phyloP scores from a whole-genome alignment of 2,888 invertebrate genomes.

The Pristionchus fissidentatus region DNA sequence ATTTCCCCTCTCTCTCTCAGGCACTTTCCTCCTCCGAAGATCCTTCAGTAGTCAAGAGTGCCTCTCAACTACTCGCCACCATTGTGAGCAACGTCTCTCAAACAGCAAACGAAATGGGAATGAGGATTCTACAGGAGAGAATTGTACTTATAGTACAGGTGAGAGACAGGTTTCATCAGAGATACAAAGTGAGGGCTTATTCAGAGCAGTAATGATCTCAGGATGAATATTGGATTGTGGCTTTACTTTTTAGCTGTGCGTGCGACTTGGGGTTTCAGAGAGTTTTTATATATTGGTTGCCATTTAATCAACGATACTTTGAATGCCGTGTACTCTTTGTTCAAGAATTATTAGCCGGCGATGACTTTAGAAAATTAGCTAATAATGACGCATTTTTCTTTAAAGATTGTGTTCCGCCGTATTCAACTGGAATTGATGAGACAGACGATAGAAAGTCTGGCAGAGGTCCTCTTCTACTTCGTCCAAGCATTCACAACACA shows the following conservation, averaged over 20 bases:
- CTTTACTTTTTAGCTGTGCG: no score
- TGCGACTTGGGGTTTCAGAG: no score
- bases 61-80: constrained; percentile 56
- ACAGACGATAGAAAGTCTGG: constrained; percentile 60
- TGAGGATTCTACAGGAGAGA: constrained; percentile 52
- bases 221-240: not conserved
- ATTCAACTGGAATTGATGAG: constrained; percentile 59
- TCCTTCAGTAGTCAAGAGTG: constrained; percentile 54
- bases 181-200: not conserved
- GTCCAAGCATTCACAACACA: constrained; percentile 58
- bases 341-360: no score
- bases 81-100: constrained; percentile 47
- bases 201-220: not conserved
- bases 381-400: not conserved
- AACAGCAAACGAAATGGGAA: constrained; percentile 51
- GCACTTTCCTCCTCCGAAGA: constrained; percentile 53
- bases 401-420: constrained; percentile 54
- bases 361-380: no score
- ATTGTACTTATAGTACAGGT: constrained; percentile 55
- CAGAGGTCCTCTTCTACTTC: constrained; percentile 62
- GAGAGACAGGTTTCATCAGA: no score
- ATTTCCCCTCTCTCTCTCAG: no score
- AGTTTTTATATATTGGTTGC: no score
- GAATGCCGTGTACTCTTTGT: no score
- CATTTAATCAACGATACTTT: no score